phyloP scores from a whole-genome alignment of 2,888 invertebrate species.

The Drosophila mettleri region DNA sequence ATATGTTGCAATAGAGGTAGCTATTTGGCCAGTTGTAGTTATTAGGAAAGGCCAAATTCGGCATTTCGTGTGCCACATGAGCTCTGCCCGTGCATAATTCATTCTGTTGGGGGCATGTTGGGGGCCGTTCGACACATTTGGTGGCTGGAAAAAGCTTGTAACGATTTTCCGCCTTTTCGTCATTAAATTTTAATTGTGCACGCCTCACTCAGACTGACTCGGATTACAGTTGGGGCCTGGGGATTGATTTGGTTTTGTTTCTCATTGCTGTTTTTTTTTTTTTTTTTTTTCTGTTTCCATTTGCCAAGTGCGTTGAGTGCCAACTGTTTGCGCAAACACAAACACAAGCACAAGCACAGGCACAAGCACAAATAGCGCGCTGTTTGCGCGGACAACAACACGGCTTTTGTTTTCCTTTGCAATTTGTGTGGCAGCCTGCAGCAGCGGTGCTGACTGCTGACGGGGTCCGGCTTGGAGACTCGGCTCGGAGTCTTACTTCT shows the following conservation, averaged over 20 bases:
- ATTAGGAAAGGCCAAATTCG: slow-evolving; percentile 74
- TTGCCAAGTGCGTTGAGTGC: slow-evolving; percentile 61
- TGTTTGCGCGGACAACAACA: slow-evolving; percentile 65
- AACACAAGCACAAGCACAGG: slow-evolving; percentile 55
- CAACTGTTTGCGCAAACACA: slow-evolving; percentile 76
- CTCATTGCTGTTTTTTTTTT: slow-evolving; percentile 1
- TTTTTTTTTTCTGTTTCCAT: slow-evolving; percentile 21
- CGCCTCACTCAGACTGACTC: slow-evolving; percentile 36
- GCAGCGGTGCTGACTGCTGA: slow-evolving; percentile 2
- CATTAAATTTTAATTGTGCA: slow-evolving; percentile 78
- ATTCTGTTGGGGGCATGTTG: slow-evolving; percentile 53
- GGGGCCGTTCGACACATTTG: slow-evolving; percentile 36
- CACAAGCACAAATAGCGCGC: slow-evolving; percentile 52
- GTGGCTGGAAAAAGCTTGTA: slow-evolving; percentile 33
- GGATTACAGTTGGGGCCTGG: slow-evolving; percentile 2
- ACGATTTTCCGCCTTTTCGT: slow-evolving; percentile 75
- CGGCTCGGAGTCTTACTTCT: slow-evolving; percentile 73
- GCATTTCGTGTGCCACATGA: slow-evolving; percentile 64
- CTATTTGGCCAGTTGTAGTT: slow-evolving; percentile 59
- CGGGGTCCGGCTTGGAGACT: slow-evolving; percentile 41
- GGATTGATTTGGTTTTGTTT: slow-evolving; percentile 40
- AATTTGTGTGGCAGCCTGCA: slow-evolving; percentile 75
- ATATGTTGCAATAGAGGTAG: slow-evolving; percentile 67
- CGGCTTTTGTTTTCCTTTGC: slow-evolving; percentile 76
- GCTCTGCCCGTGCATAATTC: slow-evolving; percentile 63